A percentile compares a stretch with the other conserved stretches of the same genome.
phyloP scores from a whole-genome alignment of 2,888 invertebrate species.

The Branchellion lobata region DNA sequence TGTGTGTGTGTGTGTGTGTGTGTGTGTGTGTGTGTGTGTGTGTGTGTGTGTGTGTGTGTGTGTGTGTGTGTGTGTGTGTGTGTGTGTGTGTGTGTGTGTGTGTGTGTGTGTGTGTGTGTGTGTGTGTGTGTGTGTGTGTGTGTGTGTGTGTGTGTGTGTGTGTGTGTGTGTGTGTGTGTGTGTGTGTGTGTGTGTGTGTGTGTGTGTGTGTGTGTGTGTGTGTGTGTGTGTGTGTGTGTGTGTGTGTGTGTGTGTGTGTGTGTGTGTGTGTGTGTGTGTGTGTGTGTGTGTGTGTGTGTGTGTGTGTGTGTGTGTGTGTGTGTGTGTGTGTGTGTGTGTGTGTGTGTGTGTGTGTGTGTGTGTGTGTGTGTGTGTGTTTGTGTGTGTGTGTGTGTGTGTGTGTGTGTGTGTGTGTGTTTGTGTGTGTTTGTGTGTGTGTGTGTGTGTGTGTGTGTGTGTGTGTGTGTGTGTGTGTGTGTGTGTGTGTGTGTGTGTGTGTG shows the following conservation, averaged over 20 bases:
- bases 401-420: no score
- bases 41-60: slow-evolving; percentile 33
- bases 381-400: no score
- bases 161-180: slow-evolving; percentile 17
- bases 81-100: slow-evolving; percentile 30
- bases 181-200: slow-evolving; percentile 13
- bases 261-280: no score
- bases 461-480: neutral
- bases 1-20: slow-evolving; percentile 37
- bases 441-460: neutral
- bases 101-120: slow-evolving; percentile 35
- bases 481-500: slow-evolving; percentile 25
- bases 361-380: no score
- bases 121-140: slow-evolving; percentile 36
- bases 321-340: no score
- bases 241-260: no score
- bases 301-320: no score
- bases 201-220: neutral
- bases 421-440: no score
- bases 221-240: no score
- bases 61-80: slow-evolving; percentile 40
- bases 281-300: no score
- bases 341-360: no score
- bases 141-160: slow-evolving; percentile 30
- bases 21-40: slow-evolving; percentile 37